A percentile compares a stretch with the other conserved stretches of the same genome.
These are phyloP conservation scores for Pseudochirops corinnae DNA, from an alignment of 2,797 vertebrate species.

Conservation along the genomic window DNA sequence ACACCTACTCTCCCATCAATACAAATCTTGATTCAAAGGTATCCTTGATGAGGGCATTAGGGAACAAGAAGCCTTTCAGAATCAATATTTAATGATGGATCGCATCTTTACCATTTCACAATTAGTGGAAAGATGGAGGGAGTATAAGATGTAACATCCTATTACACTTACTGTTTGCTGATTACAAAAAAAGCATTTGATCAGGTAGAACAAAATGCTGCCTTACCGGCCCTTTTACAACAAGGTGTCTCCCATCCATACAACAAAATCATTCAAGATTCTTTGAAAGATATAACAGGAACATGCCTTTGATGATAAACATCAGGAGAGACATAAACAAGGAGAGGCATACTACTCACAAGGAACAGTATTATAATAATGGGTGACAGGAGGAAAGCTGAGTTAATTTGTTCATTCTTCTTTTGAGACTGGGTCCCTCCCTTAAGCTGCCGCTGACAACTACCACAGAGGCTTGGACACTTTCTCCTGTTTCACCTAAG, in stretches of 20 bases:
- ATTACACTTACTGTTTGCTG: neutral
- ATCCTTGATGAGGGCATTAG: neutral
- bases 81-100: neutral
- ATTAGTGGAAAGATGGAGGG: neutral
- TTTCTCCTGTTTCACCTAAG: neutral
- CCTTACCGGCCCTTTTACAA: neutral
- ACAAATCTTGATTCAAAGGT: neutral
- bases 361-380: neutral
- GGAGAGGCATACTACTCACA: neutral
- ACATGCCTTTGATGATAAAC: neutral
- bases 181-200: neutral
- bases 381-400: neutral
- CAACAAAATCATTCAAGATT: neutral
- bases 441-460: neutral
- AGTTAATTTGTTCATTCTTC: neutral
- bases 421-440: neutral
- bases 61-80: neutral
- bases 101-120: neutral
- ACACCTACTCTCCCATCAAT: neutral
- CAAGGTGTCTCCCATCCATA: neutral
- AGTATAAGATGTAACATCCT: neutral
- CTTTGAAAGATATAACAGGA: neutral
- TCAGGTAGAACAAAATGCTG: neutral
- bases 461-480: neutral
- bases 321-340: neutral